Base-by-base conservation (phyloP, 2,888 invertebrate species). In the Neoscelio sp. region DNA sequence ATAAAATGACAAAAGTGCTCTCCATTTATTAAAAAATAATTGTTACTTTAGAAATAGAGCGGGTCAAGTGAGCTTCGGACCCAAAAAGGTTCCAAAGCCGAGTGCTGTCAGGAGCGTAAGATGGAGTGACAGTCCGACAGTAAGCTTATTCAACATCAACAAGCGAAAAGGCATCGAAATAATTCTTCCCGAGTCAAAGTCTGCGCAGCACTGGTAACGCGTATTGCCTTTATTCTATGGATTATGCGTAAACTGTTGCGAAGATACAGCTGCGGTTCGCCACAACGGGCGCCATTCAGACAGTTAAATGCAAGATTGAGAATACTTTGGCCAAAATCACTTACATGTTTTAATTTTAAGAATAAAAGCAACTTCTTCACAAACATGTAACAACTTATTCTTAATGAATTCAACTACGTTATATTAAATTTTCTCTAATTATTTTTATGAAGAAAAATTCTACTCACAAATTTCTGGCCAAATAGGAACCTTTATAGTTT, bases 131-230 rank as follows among this genome's bases (percentile, higher is more conserved):
- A 87, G 87, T 82, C 83, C 80, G 88, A 88, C 89, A 89, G 88
- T 87, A 86, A 73, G 83, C 87, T 89, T 88, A 85, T 89, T 89
- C 87, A 88, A 86, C 87, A 86, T 88, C 85, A 82, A 81, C 82
- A 81, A 76, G 48, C 58, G 58, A 70, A 71, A 79, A 82, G 44
- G 62, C 82, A 81, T 82, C 80, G 86, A 87, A 88, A 88, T 87
- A 85, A 85, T 85, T 83, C 85, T 85, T 82, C 83, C 76, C 65
- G 62, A 76, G 80, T 82, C 68, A 80, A 68, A 67, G 73, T 54
- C 65, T 71, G 26, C n/a, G 44, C 65, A 67, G 26, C n/a, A 35
- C 67, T 54, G 60, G 65, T 60, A 68, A 33, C 56, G 64, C 74
- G 77, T 82, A 80, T 84, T 82, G 82, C 82, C 70, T 85, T 87